Evolutionary conservation across 2,797 vertebrate species (phyloP), one percentile per base, ranked within the genome.

Genomic region (Onychomys torridus): DNA sequence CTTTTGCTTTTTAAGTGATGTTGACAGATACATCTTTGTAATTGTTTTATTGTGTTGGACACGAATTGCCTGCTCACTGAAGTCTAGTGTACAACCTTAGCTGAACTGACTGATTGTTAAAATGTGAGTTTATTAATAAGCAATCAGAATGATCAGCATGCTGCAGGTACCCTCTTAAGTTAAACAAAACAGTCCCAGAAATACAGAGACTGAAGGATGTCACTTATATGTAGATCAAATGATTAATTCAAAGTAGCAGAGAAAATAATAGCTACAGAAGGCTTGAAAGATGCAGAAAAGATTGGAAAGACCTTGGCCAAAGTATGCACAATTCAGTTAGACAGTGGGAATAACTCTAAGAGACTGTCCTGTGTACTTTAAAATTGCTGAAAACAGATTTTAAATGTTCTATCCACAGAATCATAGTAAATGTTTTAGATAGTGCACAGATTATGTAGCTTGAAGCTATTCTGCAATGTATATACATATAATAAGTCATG

Each of bases 231-330:
- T 29, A 43, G n/a, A 75, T 57, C 7, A 69, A 59, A 23, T 43
- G 10, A 69, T 2, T 19, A 79, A 29, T 69, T 49, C 34, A 11
- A 37, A 29, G 9, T 40, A 77, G 34, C 19, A 55, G 49, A n/a
- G 16, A 52, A 34, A 57, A 73, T 4, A 40, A 40, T 32, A 6
- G 11, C 32, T 52, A 9, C 13, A 8, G 34, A 34, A 0, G 14
- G 1, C 3, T 29, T 14, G 5, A 9, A 43, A 11, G 10, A 4
- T 2, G 7, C 12, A 34, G 32, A 40, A 23, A 2, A 1, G 9
- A 43, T 3, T 29, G 6, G n/a, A 27, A 8, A 67, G 34, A 9
- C 17, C 0, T 34, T 49, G 10, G 6, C 21, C 21, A 63, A 46
- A 81, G 87, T 25, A 16, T 49, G 65, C 75, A 65, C 63, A 32